Evolutionary conservation across 2,888 invertebrate species (phyloP).

Genomic region (Sphinx pinastri): DNA sequence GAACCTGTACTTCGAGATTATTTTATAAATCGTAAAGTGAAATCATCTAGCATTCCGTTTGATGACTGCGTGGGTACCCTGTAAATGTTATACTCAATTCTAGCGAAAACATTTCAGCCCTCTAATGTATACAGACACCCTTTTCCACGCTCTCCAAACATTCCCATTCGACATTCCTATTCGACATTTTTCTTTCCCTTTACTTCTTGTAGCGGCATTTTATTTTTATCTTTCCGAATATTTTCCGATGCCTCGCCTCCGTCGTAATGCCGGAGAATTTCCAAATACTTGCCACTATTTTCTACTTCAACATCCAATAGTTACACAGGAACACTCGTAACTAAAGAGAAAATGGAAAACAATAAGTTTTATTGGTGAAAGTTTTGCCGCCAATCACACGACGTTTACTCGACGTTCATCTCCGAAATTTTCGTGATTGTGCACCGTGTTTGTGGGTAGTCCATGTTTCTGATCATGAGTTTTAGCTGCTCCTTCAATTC

Average conservation of each 20-base stretch:
- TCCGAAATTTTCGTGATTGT: slow-evolving; percentile 52
- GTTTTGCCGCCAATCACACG: slow-evolving; percentile 35
- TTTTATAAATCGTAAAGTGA: slow-evolving; percentile 27
- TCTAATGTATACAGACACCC: slow-evolving; percentile 51
- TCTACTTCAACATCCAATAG: slow-evolving; percentile 41
- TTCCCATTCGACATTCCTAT: slow-evolving; percentile 62
- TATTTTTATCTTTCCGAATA: slow-evolving; percentile 72
- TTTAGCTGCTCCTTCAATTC: slow-evolving; percentile 64
- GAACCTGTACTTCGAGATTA: slow-evolving; percentile 9
- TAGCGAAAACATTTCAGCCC: slow-evolving; percentile 49
- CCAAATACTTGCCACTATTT: slow-evolving; percentile 59
- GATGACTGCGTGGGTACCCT: slow-evolving; percentile 37
- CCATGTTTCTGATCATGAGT: slow-evolving; percentile 50
- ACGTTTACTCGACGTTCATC: slow-evolving; percentile 36
- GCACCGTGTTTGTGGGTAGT: slow-evolving; percentile 45
- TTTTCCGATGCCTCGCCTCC: slow-evolving; percentile 54
- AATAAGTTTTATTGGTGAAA: slow-evolving; percentile 46
- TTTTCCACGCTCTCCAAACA: slow-evolving; percentile 54
- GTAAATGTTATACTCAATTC: slow-evolving; percentile 47
- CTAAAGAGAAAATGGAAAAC: slow-evolving; percentile 44
- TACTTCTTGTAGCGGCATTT: slow-evolving; percentile 59
- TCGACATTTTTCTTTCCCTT: slow-evolving; percentile 60
- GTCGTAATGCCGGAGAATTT: slow-evolving; percentile 58
- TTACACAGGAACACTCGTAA: slow-evolving; percentile 44
- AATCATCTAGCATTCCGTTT: slow-evolving; percentile 42